These are phyloP conservation scores for Mesodorylaimus sp. DNA, from an alignment of 2,888 invertebrate species.

Conservation along the genomic window DNA sequence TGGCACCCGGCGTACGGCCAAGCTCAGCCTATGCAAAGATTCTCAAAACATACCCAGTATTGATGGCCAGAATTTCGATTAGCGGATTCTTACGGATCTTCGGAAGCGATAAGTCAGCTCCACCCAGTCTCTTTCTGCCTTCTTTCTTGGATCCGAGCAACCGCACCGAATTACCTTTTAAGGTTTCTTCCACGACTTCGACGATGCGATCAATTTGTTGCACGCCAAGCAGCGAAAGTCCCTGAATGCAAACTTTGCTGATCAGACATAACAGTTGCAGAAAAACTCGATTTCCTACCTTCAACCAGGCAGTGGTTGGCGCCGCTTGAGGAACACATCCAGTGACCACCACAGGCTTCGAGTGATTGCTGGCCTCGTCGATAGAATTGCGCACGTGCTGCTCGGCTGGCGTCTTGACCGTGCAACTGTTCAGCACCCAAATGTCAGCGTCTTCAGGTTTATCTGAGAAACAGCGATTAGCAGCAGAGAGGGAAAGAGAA, in stretches of 20 bases:
- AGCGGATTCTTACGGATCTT: constrained; percentile 87
- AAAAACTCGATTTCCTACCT: constrained; percentile 20
- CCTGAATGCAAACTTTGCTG: constrained; percentile 39
- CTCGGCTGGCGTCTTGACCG: constrained; percentile 91
- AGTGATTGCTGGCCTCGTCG: constrained; percentile 48
- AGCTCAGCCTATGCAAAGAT: too few relatives aligned
- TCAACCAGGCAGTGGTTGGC: constrained; percentile 31
- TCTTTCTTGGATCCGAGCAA: constrained; percentile 60
- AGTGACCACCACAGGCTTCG: constrained; percentile 75
- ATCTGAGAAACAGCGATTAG: constrained; percentile 39
- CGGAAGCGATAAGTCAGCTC: constrained; percentile 65
- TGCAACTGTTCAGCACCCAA: constrained; percentile 91
- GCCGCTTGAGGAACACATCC: constrained; percentile 88
- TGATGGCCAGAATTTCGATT: constrained; percentile 64
- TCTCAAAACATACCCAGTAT: constrained; percentile 17
- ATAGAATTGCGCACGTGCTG: constrained; percentile 73
- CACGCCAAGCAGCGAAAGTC: constrained; percentile 83
- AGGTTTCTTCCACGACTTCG: constrained; percentile 88
- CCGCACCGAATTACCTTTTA: constrained; percentile 69
- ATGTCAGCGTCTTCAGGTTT: constrained; percentile 63
- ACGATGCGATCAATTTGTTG: constrained; percentile 94
- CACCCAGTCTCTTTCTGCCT: constrained; percentile 51
- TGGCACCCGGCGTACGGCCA: too few relatives aligned
- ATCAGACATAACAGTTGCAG: background rate
- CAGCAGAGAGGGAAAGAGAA: too few relatives aligned